Evolutionary conservation across 1,140 invertebrate genomes (phyloP).

Genomic region (Neotoxoptera formosana): DNA sequence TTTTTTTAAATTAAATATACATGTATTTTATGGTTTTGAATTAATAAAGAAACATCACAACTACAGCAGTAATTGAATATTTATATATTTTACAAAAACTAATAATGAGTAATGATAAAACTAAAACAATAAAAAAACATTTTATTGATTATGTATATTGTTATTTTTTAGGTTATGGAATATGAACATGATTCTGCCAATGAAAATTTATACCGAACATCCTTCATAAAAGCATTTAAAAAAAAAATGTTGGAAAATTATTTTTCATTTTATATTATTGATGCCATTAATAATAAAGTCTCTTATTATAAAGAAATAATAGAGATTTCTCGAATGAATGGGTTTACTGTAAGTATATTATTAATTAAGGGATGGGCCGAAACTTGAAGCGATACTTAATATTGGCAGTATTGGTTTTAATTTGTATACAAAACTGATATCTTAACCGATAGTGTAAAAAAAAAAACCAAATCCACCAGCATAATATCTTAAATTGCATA

Average conservation of each 20-base stretch:
- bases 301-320: constrained; percentile 87
- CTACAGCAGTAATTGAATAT: neutral
- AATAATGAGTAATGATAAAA: neutral
- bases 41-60: too few relatives aligned
- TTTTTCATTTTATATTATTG: constrained; percentile 92
- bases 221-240: constrained; percentile 89
- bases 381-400: neutral
- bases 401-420: neutral
- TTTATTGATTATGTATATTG: neutral
- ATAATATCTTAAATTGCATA: too few relatives aligned
- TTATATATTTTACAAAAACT: neutral
- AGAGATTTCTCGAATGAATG: constrained; percentile 84
- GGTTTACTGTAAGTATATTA: constrained; percentile 79
- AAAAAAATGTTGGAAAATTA: constrained; percentile 91
- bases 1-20: too few relatives aligned
- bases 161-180: constrained; percentile 75
- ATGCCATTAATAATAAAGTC: constrained; percentile 84
- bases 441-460: too few relatives aligned
- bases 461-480: too few relatives aligned
- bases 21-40: too few relatives aligned
- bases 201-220: constrained; percentile 82
- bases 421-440: neutral
- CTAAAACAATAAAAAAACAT: neutral
- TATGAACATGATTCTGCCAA: constrained; percentile 90
- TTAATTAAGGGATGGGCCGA: neutral